phyloP scores from a whole-genome alignment of 2,888 invertebrate genomes.

The Proisotoma minuta region DNA sequence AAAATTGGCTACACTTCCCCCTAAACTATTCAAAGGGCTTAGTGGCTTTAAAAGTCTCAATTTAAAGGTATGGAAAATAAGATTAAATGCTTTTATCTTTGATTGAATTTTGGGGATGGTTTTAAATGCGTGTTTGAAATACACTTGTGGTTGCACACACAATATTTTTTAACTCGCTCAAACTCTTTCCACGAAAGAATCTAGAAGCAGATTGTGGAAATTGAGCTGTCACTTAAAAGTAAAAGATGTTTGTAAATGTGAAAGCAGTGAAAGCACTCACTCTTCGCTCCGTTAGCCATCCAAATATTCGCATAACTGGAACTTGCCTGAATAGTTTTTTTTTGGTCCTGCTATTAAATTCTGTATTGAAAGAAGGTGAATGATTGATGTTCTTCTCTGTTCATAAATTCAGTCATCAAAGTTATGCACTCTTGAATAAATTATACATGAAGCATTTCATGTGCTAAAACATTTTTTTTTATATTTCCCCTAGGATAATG shows the following conservation, averaged over 20 bases:
- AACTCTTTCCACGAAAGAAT: neutral
- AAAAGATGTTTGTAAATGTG: neutral
- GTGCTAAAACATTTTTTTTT: conserved; percentile 8
- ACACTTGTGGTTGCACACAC: too few relatives aligned
- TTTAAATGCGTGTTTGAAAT: too few relatives aligned
- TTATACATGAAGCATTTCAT: too few relatives aligned
- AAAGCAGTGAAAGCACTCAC: neutral
- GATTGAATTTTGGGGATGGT: neutral
- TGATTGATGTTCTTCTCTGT: conserved; percentile 4
- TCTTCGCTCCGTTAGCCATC: neutral
- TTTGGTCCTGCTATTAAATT: neutral
- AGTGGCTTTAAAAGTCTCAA: conserved; percentile 73
- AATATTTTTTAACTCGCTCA: too few relatives aligned
- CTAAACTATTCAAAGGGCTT: conserved; percentile 70
- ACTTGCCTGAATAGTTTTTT: neutral
- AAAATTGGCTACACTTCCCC: conserved; percentile 66
- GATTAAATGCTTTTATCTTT: neutral
- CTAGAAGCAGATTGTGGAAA: neutral
- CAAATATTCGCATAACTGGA: neutral
- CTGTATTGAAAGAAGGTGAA: neutral
- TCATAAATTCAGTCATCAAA: too few relatives aligned
- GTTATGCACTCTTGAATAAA: too few relatives aligned
- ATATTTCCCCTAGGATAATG: conserved; percentile 60
- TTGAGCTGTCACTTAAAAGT: neutral
- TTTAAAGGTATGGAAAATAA: conserved; percentile 52